Evolutionary conservation across 2,888 invertebrate species (phyloP).

Genomic region (Sicus ferrugineus): DNA sequence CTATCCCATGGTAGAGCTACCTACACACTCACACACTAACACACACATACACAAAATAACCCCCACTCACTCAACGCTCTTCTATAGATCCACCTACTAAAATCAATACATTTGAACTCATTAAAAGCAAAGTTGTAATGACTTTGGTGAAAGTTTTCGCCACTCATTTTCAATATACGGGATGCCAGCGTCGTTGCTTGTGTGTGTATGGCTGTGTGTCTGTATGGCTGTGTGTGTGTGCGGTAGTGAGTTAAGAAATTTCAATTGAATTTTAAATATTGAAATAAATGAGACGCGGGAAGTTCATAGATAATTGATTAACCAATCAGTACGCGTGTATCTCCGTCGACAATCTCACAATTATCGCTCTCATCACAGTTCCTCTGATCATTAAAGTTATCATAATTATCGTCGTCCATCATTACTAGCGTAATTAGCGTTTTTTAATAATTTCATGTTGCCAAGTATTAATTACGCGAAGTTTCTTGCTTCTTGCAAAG

Average conservation of each 20-base stretch:
- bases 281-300: neutral
- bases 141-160: slow-evolving; percentile 1
- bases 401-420: neutral
- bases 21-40: too few relatives aligned
- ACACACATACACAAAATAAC: too few relatives aligned
- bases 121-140: neutral
- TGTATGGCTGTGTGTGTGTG: neutral
- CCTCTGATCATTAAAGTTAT: too few relatives aligned
- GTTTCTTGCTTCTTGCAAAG: neutral
- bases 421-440: neutral
- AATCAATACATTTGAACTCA: slow-evolving; percentile 9
- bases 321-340: neutral
- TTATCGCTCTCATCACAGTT: neutral
- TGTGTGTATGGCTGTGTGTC: neutral
- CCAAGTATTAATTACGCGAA: neutral
- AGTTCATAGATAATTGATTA: slow-evolving; percentile 14
- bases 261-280: slow-evolving; percentile 7
- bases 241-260: neutral
- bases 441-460: neutral
- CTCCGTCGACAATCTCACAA: too few relatives aligned
- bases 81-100: neutral
- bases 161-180: neutral
- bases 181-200: neutral
- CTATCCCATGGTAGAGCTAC: too few relatives aligned
- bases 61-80: too few relatives aligned